A percentile compares a stretch with the other conserved stretches of the same genome.
These are phyloP conservation scores for Drosophila tsacasi DNA, from an alignment of 1,140 invertebrate genomes.

Conservation along the genomic window DNA sequence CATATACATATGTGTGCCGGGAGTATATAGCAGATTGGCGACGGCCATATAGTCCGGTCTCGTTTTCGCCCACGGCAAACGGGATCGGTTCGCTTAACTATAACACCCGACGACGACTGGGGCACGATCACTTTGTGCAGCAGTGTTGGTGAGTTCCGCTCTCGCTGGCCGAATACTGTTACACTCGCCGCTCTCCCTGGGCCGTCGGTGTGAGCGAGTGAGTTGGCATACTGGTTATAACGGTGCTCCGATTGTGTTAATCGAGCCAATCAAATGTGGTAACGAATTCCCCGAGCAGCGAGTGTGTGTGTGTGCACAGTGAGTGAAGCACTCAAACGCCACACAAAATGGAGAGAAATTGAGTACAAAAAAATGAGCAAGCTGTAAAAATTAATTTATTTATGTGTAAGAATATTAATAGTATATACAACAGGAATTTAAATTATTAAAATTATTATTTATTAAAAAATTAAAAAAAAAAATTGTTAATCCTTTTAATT, in stretches of 20 bases:
- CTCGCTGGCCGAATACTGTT: not conserved
- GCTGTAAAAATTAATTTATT: not conserved
- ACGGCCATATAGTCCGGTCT: slow-evolving; percentile 60
- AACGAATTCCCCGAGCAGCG: slow-evolving; percentile 47
- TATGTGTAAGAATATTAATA: too few species aligned
- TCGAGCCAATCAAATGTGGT: slow-evolving; percentile 84
- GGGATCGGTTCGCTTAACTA: slow-evolving; percentile 63
- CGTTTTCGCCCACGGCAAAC: slow-evolving; percentile 50
- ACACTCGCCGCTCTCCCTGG: slow-evolving; percentile 10
- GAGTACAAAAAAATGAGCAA: slow-evolving; percentile 10
- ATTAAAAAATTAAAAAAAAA: too few species aligned
- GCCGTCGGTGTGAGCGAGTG: slow-evolving; percentile 40
- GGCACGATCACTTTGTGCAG: slow-evolving; percentile 15
- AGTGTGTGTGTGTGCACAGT: slow-evolving; percentile 22
- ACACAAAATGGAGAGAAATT: slow-evolving; percentile 72
- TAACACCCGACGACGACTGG: slow-evolving; percentile 56
- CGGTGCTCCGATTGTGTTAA: slow-evolving; percentile 85
- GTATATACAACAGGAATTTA: not conserved
- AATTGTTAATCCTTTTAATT: too few species aligned
- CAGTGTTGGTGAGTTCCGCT: slow-evolving; percentile 18
- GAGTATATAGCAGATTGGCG: slow-evolving; percentile 46
- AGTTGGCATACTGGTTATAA: slow-evolving; percentile 73
- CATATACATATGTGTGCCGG: slow-evolving; percentile 45
- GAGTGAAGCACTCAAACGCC: slow-evolving; percentile 42
- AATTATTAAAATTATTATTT: too few species aligned